Evolutionary conservation across 2,888 invertebrate genomes (phyloP), one percentile per base, ranked within the genome.

Genomic region (Drymonia ruficornis): DNA sequence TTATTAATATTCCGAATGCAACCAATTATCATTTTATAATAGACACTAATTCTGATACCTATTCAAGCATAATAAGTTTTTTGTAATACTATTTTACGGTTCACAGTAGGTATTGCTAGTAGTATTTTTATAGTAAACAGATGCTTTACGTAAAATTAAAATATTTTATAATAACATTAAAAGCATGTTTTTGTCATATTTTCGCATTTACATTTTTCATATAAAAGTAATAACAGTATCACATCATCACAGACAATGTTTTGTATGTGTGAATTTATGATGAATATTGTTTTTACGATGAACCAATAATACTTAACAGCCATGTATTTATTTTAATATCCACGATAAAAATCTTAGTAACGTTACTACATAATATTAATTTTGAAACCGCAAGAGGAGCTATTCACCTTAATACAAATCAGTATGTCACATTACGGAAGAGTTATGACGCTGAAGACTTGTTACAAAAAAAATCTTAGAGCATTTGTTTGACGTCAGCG

Each of bases 401-500:
- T 47, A 55, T 70, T 59, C 67, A 50, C 72, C 76, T 77, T 78
- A 80, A 80, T 64, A 74, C 72, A 78, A 80, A 80, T 78, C 76
- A 68, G 59, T 48, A 51, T 78, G 83, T 83, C 86, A 85, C 85
- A 85, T 85, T 84, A 84, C 68, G 76, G 59, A 80, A 84, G 83
- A 86, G 65, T 81, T 83, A 83, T 81, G 62, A 55, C 71, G 52
- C 63, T 59, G 63, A 63, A 67, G 63, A 63, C 58, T 63, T 59
- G 63, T 67, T 65, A 70, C 58, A 74, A 75, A 83, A 76, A 67
- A 79, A 74, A 71, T 65, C 61, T 58, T 66, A 48, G 54, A 65
- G 67, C 70, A 72, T 70, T 74, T 72, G 76, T 80, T 65, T 84
- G 86, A 87, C 87, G 87, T 89, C 88, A 84, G 81, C 86, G 80